Evolutionary conservation across 2,113 vertebrate species (phyloP), one percentile per base, ranked within the genome.

Genomic region (Notothenia coriiceps): DNA sequence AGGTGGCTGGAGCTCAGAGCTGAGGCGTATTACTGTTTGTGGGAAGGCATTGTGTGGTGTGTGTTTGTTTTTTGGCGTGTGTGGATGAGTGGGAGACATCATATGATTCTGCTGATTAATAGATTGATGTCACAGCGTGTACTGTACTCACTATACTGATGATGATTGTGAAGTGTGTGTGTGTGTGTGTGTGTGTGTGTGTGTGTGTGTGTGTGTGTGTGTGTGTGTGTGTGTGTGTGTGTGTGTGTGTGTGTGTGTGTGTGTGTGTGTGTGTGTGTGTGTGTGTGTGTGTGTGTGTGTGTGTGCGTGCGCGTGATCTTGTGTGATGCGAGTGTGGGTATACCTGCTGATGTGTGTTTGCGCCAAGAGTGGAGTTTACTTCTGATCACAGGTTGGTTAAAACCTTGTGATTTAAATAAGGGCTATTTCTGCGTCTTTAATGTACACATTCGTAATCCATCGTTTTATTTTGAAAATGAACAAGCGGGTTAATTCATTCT

Each of bases 391-490:
- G 88, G 92, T 88, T 13, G 88, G 92, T 88, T 13, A 13, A 15
- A 12, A 77, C 89, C 92, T 93, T 52, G 92, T 94, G 92, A 94
- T 89, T 88, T 84, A 77, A 86, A 84, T 83, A 95, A 95, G 94
- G 94, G 93, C 94, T 95, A 93, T 68, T 90, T 85, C 29, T 22
- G 5, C 54, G 22, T 85, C 82, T 78, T 74, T 12, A 14, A n/a
- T 29, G n/a, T 74, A 33, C 2, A 2, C 60, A 4, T 77, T n/a
- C 50, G 10, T 51, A 40, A 75, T 50, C 43, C 82, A 71, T 77
- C 46, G 22, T 54, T 35, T 50, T n/a, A 29, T 68, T 62, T 52
- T 4, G 0, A 25, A 49, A 40, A 46, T 61, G 0, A 63, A 75
- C 59, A 17, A 29, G 61, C 6, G 6, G 11, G 40, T 50, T 52